Base-by-base conservation (phyloP, 2,888 invertebrate genomes). In the Cephus nigrinus region DNA sequence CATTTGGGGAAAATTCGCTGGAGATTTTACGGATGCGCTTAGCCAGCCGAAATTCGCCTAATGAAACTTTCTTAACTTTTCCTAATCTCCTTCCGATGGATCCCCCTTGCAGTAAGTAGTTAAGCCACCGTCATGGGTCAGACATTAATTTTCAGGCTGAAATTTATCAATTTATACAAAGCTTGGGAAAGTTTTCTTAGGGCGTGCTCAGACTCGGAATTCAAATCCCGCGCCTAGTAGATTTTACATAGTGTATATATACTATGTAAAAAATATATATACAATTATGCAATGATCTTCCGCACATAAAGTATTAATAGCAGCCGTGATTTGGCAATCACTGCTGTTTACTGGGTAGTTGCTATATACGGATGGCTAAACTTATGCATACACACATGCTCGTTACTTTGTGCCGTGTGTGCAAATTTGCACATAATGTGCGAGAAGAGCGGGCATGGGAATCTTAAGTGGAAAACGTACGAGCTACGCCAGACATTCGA, bases 341-440 rank as follows among this genome's bases (percentile, higher is more conserved):
- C 88, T 89, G 90, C 86, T 90, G 90, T 90, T 90, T 90, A 91
- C 89, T 86, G 86, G 86, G 87, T 15, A 86, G 80, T 86, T 82
- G 83, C 88, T 88, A 88, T 89, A 85, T 88, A 89, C 83, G 88
- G 86, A 79, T 76, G 73, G 84, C 77, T 69, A 71, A 15, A 71
- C 74, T 30, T 76, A 73, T 73, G 33, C 33, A 30, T 74, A 68
- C 33, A 31, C 31, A 15, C 74, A 32, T 35, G 68, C 12, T 75
- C 36, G 71, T 73, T 31, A 34, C 68, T 73, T 73, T 35, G 68
- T 75, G 74, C 68, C 23, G 35, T 78, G 69, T 74, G 78, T 81
- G 77, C 72, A 79, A 84, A 88, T 88, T 86, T 87, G 80, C 85
- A 84, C 85, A 85, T 85, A 87, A 88, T 88, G 80, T 73, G 73